Base-by-base conservation (phyloP, 2,888 invertebrate genomes). In the Cerceris rybyensis region DNA sequence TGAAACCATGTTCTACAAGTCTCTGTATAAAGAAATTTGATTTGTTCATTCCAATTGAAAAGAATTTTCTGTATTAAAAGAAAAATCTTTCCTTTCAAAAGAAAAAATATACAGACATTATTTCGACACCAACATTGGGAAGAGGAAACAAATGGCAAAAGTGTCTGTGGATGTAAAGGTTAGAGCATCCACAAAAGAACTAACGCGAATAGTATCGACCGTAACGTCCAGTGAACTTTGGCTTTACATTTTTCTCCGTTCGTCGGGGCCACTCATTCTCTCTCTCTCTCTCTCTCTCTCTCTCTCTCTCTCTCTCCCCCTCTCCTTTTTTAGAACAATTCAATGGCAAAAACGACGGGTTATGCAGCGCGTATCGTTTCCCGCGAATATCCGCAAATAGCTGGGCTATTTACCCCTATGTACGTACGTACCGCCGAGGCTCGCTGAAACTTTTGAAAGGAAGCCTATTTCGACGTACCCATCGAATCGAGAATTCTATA, bases 351-450 rank as follows among this genome's bases (percentile, higher is more conserved):
- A 77, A 46, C 65, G 71, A 41, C 41, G 64, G 74, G 42, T 59
- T 67, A 49, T 50, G 52, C 13, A 50, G 43, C 63, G 66, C 59
- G 65, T 73, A 75, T 79, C 71, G 71, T 74, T 82, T 73, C 66
- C 61, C 50, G 54, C 67, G 67, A 71, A 75, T 82, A 76, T 78
- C 72, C 61, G 79, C 75, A 67, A 79, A 79, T 82, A 76, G 69
- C 64, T 46, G 52, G 17, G 54, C 69, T 76, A 72, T 84, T 83
- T 79, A 71, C 69, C 61, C 63, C 14, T n/a, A 49, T 39, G 61
- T 50, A 50, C 28, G 9, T 42, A 13, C 43, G 49, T 57, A 68
- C 57, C 41, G 52, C 28, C 54, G 43, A 11, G 54, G 55, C 42
- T 64, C 66, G 73, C 14, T 69, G 70, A 50, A 69, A 46, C 70